These are phyloP conservation scores for Porites lutea DNA, from an alignment of 64 coral and sea anemone species.

Conservation along the genomic window DNA sequence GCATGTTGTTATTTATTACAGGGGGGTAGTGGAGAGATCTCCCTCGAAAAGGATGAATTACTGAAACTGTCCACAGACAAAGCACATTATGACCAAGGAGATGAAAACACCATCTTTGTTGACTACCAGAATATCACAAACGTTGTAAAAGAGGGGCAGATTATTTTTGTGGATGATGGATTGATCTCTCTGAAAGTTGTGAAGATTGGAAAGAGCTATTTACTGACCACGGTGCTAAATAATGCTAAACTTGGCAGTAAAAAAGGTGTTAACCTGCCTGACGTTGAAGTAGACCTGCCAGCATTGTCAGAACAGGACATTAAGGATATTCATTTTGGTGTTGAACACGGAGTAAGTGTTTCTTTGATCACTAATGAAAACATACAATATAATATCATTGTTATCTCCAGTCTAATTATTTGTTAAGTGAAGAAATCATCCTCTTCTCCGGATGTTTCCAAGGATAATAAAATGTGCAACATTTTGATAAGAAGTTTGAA, in stretches of 20 bases:
- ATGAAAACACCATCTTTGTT: conserved; percentile 77
- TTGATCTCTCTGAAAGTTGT: conserved; percentile 77
- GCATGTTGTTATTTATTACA: not conserved
- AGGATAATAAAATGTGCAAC: too few species aligned
- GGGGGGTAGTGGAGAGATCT: conserved; percentile 83
- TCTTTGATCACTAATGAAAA: not conserved
- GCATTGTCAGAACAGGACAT: conserved; percentile 93
- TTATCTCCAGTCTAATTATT: too few species aligned
- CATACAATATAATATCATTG: too few species aligned
- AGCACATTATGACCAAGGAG: conserved; percentile 78
- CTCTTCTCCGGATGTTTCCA: too few species aligned
- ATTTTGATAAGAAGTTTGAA: too few species aligned
- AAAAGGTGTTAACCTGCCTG: conserved; percentile 94
- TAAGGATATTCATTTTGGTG: conserved; percentile 92
- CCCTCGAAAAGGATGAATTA: conserved; percentile 75
- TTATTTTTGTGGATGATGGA: conserved; percentile 93
- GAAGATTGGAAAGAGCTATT: conserved; percentile 64
- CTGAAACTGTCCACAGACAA: conserved; percentile 91
- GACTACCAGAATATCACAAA: conserved; percentile 95
- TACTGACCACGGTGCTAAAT: conserved; percentile 84
- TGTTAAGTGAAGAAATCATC: too few species aligned
- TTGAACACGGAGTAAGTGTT: conserved; percentile 76
- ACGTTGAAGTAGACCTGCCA: conserved; percentile 88
- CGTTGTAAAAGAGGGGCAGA: conserved; percentile 65
- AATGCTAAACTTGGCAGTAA: conserved; percentile 85